Evolutionary conservation across 1,140 invertebrate genomes (phyloP), one percentile per base, ranked within the genome.

Genomic region (Drosophila athabasca): DNA sequence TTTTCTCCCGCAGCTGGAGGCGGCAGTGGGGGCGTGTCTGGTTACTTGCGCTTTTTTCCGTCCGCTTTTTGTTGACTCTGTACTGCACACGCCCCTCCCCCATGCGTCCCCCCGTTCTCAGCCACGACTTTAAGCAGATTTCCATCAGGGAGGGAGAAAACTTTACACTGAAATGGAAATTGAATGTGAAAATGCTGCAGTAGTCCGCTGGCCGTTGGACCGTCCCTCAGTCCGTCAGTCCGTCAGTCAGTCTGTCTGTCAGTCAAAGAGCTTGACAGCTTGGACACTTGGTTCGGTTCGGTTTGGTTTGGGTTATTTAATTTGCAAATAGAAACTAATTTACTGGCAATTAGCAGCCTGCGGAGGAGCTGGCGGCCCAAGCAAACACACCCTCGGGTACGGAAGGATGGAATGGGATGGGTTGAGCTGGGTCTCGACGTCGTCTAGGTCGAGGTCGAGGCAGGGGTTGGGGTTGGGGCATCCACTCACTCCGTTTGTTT

Each of bases 281-380:
- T 58, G 67, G 41, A 26, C 64, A 57, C 31, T 39, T 58, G 45
- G 62, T 68, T 64, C 69, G 67, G 67, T 24, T 24, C 3, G 24
- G 24, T 26, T 24, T 24, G 24, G 62, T 55, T 64, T 69, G 67
- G 67, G 67, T 58, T 70, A 70, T 70, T 70, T 70, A 70, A 70
- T 70, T 70, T 70, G 67, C 67, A 70, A 70, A 70, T 70, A 69
- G 67, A 70, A 70, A 69, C 67, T 70, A 70, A 70, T 70, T 70
- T 70, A 43, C 67, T 66, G 64, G 67, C 67, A 70, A 70, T 70
- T 70, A 70, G 65, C 65, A 70, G 51, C 51, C 67, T 39, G 24
- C 15, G n/a, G 24, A 29, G 9, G 13, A 58, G 24, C 51, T 52
- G 45, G 43, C 35, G 64, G 64, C 35, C 17, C 68, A 68, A 43